These are phyloP conservation scores for Morpho achilles DNA, from an alignment of 2,888 invertebrate species.

Conservation along the genomic window DNA sequence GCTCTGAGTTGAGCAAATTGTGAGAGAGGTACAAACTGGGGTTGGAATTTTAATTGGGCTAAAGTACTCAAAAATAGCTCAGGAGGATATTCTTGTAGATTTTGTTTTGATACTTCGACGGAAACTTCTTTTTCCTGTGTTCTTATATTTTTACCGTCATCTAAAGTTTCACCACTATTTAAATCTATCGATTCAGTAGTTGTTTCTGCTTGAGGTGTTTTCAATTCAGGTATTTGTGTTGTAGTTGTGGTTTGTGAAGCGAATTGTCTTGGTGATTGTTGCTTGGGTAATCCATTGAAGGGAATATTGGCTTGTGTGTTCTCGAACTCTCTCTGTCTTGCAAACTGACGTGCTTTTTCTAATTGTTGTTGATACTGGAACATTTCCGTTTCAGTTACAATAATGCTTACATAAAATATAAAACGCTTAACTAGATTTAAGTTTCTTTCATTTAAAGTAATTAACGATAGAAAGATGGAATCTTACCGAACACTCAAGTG, in stretches of 20 bases:
- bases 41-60: constrained; percentile 57
- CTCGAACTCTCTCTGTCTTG: constrained; percentile 56
- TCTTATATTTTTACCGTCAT: constrained; percentile 32
- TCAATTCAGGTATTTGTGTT: constrained; percentile 37
- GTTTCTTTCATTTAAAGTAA: no score
- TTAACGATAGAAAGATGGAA: no score
- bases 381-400: neutral
- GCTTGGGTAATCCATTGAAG: constrained; percentile 41
- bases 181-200: constrained; percentile 47
- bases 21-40: constrained; percentile 51
- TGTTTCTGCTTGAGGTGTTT: constrained; percentile 35
- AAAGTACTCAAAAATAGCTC: constrained; percentile 60
- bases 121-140: constrained; percentile 46
- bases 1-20: constrained; percentile 48
- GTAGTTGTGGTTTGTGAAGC: constrained; percentile 42
- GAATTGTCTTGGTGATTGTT: constrained; percentile 52
- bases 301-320: constrained; percentile 31
- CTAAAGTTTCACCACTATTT: constrained; percentile 53
- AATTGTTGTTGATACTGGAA: constrained; percentile 60
- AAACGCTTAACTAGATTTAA: no score
- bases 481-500: no score
- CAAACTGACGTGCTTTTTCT: constrained; percentile 54
- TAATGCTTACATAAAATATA: no score
- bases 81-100: constrained; percentile 62
- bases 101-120: constrained; percentile 64